phyloP scores from a whole-genome alignment of 2,797 vertebrate species.

The Nasua narica region DNA sequence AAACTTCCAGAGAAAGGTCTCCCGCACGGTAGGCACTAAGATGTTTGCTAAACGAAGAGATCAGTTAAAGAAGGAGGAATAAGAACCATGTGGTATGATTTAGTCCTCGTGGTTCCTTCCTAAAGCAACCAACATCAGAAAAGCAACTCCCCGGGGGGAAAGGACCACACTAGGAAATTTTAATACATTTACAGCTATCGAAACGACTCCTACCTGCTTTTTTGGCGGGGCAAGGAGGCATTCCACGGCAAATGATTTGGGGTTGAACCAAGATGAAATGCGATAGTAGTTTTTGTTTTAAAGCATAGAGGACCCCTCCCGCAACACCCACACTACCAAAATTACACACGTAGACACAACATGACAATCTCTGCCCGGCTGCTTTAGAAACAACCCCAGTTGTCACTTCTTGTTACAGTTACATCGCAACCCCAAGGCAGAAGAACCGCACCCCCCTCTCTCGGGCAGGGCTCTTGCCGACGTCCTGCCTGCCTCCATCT shows the following conservation, averaged over 20 bases:
- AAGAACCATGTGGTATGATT: neutral
- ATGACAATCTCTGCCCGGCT: neutral
- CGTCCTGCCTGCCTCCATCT: conserved; percentile 64
- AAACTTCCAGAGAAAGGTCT: neutral
- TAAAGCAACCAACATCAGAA: neutral
- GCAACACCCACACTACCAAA: neutral
- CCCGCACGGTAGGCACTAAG: neutral
- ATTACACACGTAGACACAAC: neutral
- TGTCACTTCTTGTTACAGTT: conserved; percentile 63
- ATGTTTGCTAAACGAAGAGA: neutral
- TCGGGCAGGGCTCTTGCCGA: conserved; percentile 47
- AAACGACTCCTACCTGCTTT: neutral
- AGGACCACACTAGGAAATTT: neutral
- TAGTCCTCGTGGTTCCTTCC: neutral
- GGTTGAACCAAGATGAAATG: neutral
- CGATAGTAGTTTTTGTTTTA: neutral
- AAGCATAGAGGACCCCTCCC: neutral
- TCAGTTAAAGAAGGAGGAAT: fast-evolving
- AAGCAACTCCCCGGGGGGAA: neutral
- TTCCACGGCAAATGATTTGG: neutral
- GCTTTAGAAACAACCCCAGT: conserved; percentile 38
- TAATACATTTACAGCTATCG: neutral
- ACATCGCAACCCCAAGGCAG: conserved; percentile 65
- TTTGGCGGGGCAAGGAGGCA: neutral
- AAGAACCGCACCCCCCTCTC: conserved; percentile 51